These are phyloP conservation scores for Mycalesis mineus DNA, from an alignment of 2,888 invertebrate species.

Conservation along the genomic window DNA sequence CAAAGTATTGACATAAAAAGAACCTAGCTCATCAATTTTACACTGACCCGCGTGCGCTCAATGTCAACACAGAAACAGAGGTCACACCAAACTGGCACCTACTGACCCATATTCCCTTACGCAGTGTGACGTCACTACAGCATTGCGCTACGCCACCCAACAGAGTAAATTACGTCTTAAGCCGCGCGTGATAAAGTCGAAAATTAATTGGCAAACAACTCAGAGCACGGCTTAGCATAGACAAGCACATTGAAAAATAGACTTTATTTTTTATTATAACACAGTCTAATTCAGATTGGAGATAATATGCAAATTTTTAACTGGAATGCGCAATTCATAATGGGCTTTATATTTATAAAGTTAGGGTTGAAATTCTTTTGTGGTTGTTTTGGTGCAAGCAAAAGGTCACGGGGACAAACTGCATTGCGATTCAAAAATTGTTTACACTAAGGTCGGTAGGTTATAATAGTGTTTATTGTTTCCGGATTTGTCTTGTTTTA, in stretches of 20 bases:
- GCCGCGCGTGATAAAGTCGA: slow-evolving; percentile 26
- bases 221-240: slow-evolving; percentile 3
- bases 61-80: slow-evolving; percentile 12
- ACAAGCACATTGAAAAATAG: slow-evolving; percentile 1
- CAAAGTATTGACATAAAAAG: slow-evolving; percentile 19
- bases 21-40: slow-evolving; percentile 12
- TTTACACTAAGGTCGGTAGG: slow-evolving; percentile 13
- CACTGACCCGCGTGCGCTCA: slow-evolving; percentile 5
- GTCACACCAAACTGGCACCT: slow-evolving; percentile 31
- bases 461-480: too few relatives aligned
- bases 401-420: slow-evolving; percentile 33
- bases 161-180: slow-evolving; percentile 28
- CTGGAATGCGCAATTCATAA: slow-evolving; percentile 3
- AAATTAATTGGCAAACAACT: slow-evolving; percentile 16
- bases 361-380: slow-evolving; percentile 21
- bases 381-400: slow-evolving; percentile 14
- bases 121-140: slow-evolving; percentile 47
- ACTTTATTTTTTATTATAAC: not conserved
- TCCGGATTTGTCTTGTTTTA: not conserved
- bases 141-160: slow-evolving; percentile 38
- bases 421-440: slow-evolving; percentile 29
- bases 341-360: not conserved
- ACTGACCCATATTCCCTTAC: slow-evolving; percentile 42
- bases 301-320: not conserved
- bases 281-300: not conserved